phyloP scores from a whole-genome alignment of 2,888 invertebrate genomes.

The Nemotelus nigrinus region DNA sequence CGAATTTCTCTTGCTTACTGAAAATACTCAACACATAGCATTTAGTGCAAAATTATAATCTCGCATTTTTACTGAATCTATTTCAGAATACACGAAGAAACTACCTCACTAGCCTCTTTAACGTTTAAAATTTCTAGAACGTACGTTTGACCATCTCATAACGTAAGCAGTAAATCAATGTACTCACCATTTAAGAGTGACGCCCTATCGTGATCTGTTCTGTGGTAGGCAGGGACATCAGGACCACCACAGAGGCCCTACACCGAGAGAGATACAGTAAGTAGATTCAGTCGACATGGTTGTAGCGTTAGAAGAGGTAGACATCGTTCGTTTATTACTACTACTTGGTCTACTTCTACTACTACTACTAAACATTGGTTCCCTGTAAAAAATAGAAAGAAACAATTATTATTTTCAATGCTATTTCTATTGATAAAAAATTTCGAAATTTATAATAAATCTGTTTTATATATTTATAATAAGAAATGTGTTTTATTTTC shows the following conservation, averaged over 20 bases:
- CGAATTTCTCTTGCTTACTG: no score
- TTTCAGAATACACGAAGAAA: no score
- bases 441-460: no score
- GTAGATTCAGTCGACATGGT: constrained; percentile 75
- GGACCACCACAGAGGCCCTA: constrained; percentile 99
- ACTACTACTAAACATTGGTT: constrained; percentile 65
- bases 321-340: constrained; percentile 60
- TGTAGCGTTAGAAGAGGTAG: constrained; percentile 71
- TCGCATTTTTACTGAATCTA: no score
- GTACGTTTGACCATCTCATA: no score
- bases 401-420: constrained; percentile 15
- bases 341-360: constrained; percentile 60
- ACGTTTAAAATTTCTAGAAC: no score
- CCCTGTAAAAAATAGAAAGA: constrained; percentile 58
- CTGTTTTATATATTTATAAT: no score
- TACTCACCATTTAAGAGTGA: constrained; percentile 65
- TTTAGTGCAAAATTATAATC: no score
- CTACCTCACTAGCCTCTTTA: no score
- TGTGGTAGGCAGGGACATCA: constrained; percentile 89
- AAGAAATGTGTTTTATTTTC: no score
- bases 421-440: no score
- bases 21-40: no score
- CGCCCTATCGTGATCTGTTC: constrained; percentile 67
- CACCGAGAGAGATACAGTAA: constrained; percentile 90
- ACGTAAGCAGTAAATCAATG: neutral